Percentiles rank a stretch among this genome's conserved stretches.
phyloP scores from a whole-genome alignment of 2,797 vertebrate species.

The Falco concolor region DNA sequence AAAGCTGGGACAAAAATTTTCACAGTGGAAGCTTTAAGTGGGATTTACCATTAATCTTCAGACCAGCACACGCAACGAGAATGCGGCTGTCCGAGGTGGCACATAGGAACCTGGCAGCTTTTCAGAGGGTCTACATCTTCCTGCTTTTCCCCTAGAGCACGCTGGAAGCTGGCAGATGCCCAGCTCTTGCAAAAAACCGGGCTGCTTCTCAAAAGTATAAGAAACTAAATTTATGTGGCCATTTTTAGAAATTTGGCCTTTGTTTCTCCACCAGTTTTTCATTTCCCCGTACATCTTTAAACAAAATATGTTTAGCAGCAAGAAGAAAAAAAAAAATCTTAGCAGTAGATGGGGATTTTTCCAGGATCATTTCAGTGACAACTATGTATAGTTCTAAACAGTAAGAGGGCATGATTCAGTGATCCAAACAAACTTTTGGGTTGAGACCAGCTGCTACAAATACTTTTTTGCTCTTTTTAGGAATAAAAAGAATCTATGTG shows the following conservation, averaged over 20 bases:
- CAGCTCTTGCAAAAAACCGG: not conserved
- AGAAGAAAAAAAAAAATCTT: not conserved
- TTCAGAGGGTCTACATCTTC: not conserved
- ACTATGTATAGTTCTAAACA: not conserved
- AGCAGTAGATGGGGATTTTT: constrained; percentile 25
- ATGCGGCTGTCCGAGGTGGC: not conserved
- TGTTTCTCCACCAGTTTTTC: not conserved
- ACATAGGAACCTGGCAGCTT: not conserved
- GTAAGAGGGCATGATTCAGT: not conserved
- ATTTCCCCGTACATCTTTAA: not conserved
- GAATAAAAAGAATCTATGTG: constrained; percentile 51
- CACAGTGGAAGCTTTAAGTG: not conserved
- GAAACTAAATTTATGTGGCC: not conserved
- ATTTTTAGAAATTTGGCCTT: constrained; percentile 15
- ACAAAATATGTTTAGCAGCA: not conserved
- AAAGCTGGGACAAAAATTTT: not conserved
- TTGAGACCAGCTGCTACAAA: constrained; percentile 34
- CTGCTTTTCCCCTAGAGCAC: not conserved
- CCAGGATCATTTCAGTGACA: not conserved
- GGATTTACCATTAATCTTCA: not conserved
- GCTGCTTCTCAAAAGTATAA: not conserved
- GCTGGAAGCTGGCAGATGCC: not conserved
- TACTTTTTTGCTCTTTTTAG: constrained; percentile 53
- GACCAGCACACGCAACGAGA: not conserved
- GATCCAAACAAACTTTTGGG: constrained; percentile 46